A percentile compares a stretch with the other conserved stretches of the same genome.
Conservation (phyloP, 2,888 invertebrate species). For the Thereva unica region DNA sequence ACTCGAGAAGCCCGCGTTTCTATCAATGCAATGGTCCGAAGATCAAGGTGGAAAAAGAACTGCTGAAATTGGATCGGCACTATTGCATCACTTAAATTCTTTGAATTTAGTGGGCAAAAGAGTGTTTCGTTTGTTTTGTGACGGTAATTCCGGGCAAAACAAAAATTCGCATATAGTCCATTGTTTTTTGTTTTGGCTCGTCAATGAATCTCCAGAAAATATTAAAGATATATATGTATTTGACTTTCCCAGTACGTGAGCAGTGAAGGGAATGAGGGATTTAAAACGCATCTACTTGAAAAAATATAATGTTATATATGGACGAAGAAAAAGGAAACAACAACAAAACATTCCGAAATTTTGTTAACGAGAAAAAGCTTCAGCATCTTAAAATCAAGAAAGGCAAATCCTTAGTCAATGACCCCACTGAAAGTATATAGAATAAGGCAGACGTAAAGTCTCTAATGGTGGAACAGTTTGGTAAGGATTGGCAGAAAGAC, state of each 20-base stretch:
- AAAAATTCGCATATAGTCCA: background rate
- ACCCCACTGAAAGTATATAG: too few species aligned
- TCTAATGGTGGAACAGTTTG: too few species aligned
- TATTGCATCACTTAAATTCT: background rate
- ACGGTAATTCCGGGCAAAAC: slow-evolving; percentile 2
- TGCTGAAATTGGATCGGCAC: slow-evolving; percentile 1
- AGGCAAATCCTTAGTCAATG: too few species aligned
- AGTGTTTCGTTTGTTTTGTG: slow-evolving; percentile 6
- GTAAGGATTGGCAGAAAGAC: too few species aligned
- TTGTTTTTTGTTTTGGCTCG: background rate
- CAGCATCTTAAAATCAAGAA: too few species aligned
- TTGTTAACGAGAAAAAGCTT: too few species aligned
- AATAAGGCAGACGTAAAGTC: too few species aligned
- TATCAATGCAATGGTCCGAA: slow-evolving; percentile 10
- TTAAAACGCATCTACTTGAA: background rate
- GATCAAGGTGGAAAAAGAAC: background rate
- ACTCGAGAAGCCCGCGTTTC: background rate
- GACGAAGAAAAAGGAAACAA: too few species aligned
- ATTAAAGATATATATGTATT: background rate
- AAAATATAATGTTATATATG: too few species aligned
- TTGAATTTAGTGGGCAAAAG: background rate
- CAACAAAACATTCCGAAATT: too few species aligned
- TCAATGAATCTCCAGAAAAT: background rate
- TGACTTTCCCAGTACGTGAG: slow-evolving; percentile 3
- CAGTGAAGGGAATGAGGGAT: slow-evolving; percentile 9